Base-by-base conservation (phyloP, 2,888 invertebrate genomes). In the Nemoura dubitans region DNA sequence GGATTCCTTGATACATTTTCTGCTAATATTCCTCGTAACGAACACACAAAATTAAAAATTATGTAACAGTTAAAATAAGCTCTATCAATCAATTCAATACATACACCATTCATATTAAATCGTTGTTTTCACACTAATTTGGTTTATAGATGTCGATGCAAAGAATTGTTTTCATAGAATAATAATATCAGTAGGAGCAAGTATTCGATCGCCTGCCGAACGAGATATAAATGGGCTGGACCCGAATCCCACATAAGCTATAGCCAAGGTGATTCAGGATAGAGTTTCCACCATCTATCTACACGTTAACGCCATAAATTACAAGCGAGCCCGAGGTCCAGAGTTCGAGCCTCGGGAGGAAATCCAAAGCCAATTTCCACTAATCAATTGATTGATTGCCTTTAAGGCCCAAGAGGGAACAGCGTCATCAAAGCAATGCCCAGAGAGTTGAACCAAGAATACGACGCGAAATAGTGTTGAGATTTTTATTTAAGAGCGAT, bases 381-480 rank as follows among this genome's bases (percentile, higher is more conserved):
- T 83, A 83, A 83, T 83, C 83, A 83, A 83, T 83, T 83, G 83
- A 83, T 83, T 83, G 83, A 83, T 83, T 83, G 83, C 42, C 43
- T 83, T 78, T 21, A 83, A n/a, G 26, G 83, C 83, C 43, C 83
- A 25, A 30, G 7, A 42, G 83, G 26, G 83, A 42, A 42, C n/a
- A n/a, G 30, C 30, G 36, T 36, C 83, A 42, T 83, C 83, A 43
- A 83, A 10, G 43, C 78, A 27, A 78, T 78, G 28, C 27, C 26
- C 10, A 1, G 16, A 78, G 78, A 78, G 25, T 78, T 25, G 28
- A 78, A 27, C 26, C 78, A 26, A 78, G 27, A 27, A 26, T 6
- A 78, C 59, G 21, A 59, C 21, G 59, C 10, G 21, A 59, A 59
- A 59, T 6, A 59, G 59, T 59, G 59, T 59, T 59, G 2, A 59